phyloP scores from a whole-genome alignment of 2,113 vertebrate genomes.

The Pteronura brasiliensis region DNA sequence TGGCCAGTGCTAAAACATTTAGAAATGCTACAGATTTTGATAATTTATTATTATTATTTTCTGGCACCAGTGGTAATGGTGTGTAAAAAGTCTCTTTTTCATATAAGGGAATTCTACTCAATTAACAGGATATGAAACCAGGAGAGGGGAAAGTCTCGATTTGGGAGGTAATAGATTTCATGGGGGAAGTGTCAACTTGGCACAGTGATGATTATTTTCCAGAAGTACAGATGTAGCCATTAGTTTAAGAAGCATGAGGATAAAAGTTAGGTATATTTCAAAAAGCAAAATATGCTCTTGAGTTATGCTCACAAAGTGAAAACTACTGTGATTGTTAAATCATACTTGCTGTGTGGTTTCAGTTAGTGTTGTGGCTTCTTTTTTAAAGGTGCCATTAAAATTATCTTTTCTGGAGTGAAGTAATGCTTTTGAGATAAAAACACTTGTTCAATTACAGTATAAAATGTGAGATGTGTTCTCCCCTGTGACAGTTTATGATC shows the following conservation, averaged over 20 bases:
- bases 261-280: background rate
- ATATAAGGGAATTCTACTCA: background rate
- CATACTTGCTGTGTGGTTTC: background rate
- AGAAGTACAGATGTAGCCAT: background rate
- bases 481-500: background rate
- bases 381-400: background rate
- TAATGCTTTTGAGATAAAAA: background rate
- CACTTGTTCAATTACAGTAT: background rate
- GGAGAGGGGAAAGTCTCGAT: background rate
- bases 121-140: background rate
- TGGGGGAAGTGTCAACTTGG: background rate
- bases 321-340: background rate
- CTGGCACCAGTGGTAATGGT: background rate
- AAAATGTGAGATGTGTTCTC: background rate
- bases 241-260: conserved; percentile 4
- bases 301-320: background rate
- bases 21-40: background rate
- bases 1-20: background rate
- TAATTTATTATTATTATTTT: background rate
- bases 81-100: background rate
- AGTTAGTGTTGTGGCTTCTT: background rate
- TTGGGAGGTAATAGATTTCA: background rate
- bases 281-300: background rate
- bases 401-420: conserved; percentile 36
- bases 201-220: background rate